These are phyloP conservation scores for Myotis myotis DNA, from an alignment of 2,797 vertebrate genomes.

Conservation along the genomic window DNA sequence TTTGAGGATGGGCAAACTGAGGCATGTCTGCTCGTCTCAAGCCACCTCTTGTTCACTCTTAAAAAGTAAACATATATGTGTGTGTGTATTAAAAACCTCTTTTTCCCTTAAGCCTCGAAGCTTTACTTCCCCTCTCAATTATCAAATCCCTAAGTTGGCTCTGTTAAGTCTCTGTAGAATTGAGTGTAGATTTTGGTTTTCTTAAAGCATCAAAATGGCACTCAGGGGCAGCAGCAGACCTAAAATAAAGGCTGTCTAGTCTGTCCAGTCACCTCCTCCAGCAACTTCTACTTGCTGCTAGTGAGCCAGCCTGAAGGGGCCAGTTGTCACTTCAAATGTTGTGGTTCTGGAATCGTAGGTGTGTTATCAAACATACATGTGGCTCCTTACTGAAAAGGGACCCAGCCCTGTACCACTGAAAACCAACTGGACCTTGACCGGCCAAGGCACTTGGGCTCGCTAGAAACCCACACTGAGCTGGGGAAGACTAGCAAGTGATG, in stretches of 20 bases:
- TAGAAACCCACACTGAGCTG: not conserved
- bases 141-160: not conserved
- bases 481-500: not conserved
- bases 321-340: not conserved
- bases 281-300: not conserved
- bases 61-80: not conserved
- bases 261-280: not conserved
- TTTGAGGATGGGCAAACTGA: conserved; percentile 31
- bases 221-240: not conserved
- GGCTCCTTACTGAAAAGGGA: not conserved
- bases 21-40: not conserved
- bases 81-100: not conserved
- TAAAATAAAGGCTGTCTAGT: not conserved
- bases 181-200: not conserved
- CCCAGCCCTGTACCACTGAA: not conserved
- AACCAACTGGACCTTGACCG: not conserved
- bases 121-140: not conserved
- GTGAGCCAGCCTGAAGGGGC: not conserved
- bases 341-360: not conserved
- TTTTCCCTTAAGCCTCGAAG: not conserved
- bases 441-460: accelerated
- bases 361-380: not conserved
- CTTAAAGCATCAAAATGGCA: not conserved
- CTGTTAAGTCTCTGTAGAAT: not conserved
- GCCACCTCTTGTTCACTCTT: conserved; percentile 4